phyloP scores from a whole-genome alignment of 2,797 vertebrate species.

The Vipera latastei region DNA sequence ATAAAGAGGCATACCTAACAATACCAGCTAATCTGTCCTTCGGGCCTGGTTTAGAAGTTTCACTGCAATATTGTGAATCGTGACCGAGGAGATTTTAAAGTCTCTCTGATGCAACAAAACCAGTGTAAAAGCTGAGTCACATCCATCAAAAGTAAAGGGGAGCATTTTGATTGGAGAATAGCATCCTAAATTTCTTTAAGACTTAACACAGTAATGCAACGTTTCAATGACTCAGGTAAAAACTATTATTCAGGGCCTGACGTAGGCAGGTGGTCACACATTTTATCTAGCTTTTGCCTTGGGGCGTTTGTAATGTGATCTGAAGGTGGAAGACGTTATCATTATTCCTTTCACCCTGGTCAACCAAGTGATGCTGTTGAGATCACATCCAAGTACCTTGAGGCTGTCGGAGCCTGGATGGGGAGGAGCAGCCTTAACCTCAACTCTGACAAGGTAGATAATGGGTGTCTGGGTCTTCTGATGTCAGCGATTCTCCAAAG shows the following conservation, averaged over 20 bases:
- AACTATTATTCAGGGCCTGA: neutral
- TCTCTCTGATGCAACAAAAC: neutral
- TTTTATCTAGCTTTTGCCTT: neutral
- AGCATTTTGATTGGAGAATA: neutral
- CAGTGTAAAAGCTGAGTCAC: neutral
- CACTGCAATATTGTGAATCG: rapidly evolving
- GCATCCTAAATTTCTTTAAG: neutral
- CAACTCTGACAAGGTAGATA: neutral
- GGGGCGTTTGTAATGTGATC: neutral
- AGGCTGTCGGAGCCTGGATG: neutral
- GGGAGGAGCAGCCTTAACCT: neutral
- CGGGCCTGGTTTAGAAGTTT: neutral
- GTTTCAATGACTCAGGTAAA: neutral
- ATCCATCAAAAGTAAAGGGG: too few species aligned
- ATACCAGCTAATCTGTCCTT: neutral
- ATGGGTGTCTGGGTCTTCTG: neutral
- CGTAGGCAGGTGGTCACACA: neutral
- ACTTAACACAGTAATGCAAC: neutral
- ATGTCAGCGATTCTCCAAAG: neutral
- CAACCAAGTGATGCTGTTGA: neutral
- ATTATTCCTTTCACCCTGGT: neutral
- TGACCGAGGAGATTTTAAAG: neutral
- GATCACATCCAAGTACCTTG: neutral
- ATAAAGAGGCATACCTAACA: neutral
- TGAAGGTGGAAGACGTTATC: neutral